Conservation (phyloP, 2,797 vertebrate species). For the Rostrhamus sociabilis region DNA sequence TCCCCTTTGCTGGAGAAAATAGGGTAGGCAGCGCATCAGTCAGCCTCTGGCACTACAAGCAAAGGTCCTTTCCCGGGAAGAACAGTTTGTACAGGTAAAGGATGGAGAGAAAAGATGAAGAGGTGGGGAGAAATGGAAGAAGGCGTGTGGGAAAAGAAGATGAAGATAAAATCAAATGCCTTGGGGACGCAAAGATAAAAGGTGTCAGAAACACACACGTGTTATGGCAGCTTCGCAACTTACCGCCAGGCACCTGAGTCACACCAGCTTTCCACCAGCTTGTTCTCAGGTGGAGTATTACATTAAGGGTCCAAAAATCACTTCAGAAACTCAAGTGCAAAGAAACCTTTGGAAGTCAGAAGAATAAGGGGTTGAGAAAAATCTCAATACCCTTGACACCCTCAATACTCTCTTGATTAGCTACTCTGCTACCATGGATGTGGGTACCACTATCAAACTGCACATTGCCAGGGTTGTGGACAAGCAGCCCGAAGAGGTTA, state of each 20-base stretch:
- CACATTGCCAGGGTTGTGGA: neutral
- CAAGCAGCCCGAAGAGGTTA: neutral
- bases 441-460: neutral
- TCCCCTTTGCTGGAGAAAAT: neutral
- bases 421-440: fast-evolving
- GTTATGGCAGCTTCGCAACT: neutral
- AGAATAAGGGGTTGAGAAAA: neutral
- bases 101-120: neutral
- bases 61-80: neutral
- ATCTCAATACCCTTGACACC: neutral
- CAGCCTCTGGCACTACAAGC: neutral
- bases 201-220: neutral
- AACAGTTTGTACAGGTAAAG: neutral
- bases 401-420: neutral
- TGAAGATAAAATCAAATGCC: neutral
- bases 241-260: neutral
- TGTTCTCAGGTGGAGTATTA: neutral
- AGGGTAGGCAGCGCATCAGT: neutral
- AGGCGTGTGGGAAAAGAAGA: neutral
- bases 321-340: fast-evolving
- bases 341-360: neutral
- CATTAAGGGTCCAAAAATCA: neutral
- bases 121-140: neutral
- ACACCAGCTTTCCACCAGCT: neutral
- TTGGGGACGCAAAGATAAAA: neutral